Conservation (phyloP, 1,140 invertebrate genomes). For the Heliconius hermathena region DNA sequence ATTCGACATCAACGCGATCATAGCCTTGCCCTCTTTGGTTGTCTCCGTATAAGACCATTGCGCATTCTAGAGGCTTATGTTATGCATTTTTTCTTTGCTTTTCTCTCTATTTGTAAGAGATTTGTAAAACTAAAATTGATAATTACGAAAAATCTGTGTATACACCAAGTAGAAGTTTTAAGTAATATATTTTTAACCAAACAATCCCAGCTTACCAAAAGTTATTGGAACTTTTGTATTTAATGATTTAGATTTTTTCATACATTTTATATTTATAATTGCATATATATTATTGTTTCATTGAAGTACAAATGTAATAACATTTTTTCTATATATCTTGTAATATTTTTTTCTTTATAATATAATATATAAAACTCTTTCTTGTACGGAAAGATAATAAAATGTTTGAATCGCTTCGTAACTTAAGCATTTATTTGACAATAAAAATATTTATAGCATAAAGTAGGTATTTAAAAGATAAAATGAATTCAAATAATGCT, state of each 20-base stretch:
- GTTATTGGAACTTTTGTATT: no score
- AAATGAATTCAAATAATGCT: slow-evolving; percentile 9
- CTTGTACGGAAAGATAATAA: background rate
- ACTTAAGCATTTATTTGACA: background rate
- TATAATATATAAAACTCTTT: background rate
- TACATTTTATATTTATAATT: no score
- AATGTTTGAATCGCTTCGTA: background rate
- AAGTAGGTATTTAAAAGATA: slow-evolving; percentile 1
- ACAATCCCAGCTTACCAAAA: no score
- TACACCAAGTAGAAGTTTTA: no score
- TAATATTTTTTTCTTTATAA: no score
- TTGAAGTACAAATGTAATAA: no score
- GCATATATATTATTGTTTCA: no score
- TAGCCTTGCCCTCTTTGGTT: slow-evolving; percentile 13
- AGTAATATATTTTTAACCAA: no score
- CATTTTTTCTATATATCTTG: no score
- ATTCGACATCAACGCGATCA: slow-evolving; percentile 34
- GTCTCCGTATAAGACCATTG: background rate
- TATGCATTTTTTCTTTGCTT: background rate
- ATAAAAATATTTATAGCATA: slow-evolving; percentile 6
- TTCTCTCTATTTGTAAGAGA: background rate
- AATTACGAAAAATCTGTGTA: background rate
- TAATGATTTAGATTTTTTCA: no score
- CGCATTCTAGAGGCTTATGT: background rate
- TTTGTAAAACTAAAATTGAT: background rate